Conservation (phyloP, 2,113 vertebrate genomes). For the Cebidichthys violaceus region DNA sequence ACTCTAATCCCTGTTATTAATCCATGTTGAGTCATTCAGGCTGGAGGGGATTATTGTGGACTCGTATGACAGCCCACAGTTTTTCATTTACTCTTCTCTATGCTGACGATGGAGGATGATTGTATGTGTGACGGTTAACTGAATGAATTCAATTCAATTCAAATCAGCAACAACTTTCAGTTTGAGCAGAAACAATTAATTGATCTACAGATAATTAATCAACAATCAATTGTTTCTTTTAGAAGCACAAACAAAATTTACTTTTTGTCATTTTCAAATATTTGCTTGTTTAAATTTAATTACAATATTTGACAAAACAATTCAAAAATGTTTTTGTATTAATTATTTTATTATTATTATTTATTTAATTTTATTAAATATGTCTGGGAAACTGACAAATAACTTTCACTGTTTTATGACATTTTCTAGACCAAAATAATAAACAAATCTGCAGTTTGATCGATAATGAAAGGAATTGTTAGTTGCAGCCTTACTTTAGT, state of each 20-base stretch:
- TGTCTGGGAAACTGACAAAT: too few species aligned
- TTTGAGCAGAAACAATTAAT: neutral
- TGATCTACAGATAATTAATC: too few species aligned
- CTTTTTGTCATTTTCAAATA: neutral
- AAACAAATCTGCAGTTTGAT: neutral
- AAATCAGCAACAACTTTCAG: neutral
- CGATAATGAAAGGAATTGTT: neutral
- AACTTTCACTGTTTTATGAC: neutral
- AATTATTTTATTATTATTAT: too few species aligned
- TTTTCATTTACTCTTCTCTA: conserved; percentile 18
- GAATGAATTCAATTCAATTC: neutral
- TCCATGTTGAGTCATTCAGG: conserved; percentile 55
- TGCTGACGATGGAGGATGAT: conserved; percentile 17
- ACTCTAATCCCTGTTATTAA: conserved; percentile 65
- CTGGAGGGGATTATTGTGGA: conserved; percentile 60
- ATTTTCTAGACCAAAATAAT: neutral
- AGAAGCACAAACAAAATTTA: too few species aligned
- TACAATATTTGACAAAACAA: too few species aligned
- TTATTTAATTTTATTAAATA: too few species aligned
- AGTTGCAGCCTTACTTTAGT: neutral
- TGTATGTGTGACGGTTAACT: conserved; percentile 5
- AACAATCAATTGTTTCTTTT: neutral
- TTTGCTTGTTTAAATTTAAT: neutral
- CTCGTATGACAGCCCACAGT: neutral
- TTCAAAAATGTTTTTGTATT: too few species aligned